Percentiles rank a stretch among this genome's conserved stretches.
Conservation (phyloP, 2,888 invertebrate genomes). For the Eupeodes latifasciatus region DNA sequence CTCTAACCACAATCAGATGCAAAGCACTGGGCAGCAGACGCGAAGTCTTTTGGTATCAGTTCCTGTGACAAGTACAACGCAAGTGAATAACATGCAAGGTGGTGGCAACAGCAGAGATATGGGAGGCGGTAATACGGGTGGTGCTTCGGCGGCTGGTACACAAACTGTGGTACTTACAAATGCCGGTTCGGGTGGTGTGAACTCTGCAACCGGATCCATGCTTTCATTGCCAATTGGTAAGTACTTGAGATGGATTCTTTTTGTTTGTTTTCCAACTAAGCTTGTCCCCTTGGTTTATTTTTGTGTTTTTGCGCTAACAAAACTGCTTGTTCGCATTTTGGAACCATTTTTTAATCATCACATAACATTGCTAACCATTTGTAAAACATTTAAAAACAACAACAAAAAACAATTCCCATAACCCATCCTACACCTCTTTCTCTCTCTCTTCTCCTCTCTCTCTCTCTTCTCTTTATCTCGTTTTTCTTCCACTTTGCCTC, state of each 20-base stretch:
- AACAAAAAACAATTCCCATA: constrained; percentile 38
- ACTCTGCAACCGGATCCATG: constrained; percentile 84
- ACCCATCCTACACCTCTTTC: constrained; percentile 45
- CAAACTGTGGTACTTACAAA: constrained; percentile 84
- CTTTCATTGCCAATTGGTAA: constrained; percentile 87
- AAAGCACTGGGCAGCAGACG: constrained; percentile 76
- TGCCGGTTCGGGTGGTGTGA: constrained; percentile 71
- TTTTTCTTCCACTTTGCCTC: constrained; percentile 2
- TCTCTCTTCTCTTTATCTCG: constrained; percentile 25
- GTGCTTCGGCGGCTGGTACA: constrained; percentile 80
- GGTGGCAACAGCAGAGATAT: constrained; percentile 85
- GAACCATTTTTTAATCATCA: constrained; percentile 61
- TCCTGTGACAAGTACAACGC: constrained; percentile 85
- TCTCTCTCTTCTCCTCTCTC: constrained; percentile 41
- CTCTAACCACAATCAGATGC: constrained; percentile 60
- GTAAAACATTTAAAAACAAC: constrained; percentile 59
- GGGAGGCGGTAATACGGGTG: constrained; percentile 85
- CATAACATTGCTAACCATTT: constrained; percentile 69
- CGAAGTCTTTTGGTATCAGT: constrained; percentile 89
- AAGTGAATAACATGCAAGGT: constrained; percentile 81
- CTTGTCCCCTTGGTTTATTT: constrained; percentile 31
- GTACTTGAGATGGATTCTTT: constrained; percentile 70
- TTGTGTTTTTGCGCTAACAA: constrained; percentile 61
- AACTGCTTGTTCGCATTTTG: constrained; percentile 68
- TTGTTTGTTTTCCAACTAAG: constrained; percentile 4